Percentiles rank a stretch among this genome's conserved stretches.
These are phyloP conservation scores for Paracyprichromis sp. DNA, from an alignment of 2,113 vertebrate genomes.

Conservation along the genomic window DNA sequence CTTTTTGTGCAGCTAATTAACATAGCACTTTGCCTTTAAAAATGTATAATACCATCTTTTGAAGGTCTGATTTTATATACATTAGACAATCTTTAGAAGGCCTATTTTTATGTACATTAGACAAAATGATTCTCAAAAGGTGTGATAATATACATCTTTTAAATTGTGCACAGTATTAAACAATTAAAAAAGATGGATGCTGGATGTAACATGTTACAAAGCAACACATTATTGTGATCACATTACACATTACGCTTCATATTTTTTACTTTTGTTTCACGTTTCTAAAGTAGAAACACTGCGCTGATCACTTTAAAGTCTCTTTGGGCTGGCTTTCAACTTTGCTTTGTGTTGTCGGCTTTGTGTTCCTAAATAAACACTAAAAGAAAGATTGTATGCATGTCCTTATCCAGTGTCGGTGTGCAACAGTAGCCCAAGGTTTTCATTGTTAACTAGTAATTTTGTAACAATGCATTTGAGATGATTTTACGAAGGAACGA, in stretches of 20 bases:
- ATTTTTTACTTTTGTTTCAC: neutral
- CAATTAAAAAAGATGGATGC: neutral
- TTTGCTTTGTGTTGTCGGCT: neutral
- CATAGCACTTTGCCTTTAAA: neutral
- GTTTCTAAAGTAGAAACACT: neutral
- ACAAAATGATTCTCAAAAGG: neutral
- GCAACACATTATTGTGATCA: neutral
- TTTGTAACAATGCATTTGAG: neutral
- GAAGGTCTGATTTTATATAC: neutral
- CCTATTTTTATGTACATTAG: neutral
- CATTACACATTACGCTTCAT: neutral
- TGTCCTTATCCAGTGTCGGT: neutral
- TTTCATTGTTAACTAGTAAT: rapidly evolving
- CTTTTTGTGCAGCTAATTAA: neutral
- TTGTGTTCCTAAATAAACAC: neutral
- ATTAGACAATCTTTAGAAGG: neutral
- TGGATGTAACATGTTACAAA: neutral
- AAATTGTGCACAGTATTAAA: neutral
- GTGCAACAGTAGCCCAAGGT: neutral
- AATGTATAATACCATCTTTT: neutral
- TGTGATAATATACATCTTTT: neutral
- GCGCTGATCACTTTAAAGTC: neutral
- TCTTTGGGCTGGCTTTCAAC: neutral
- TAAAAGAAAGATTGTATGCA: rapidly evolving
- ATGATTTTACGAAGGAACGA: neutral